phyloP scores from a whole-genome alignment of 1,140 invertebrate species.

The Palaemon carinicauda region DNA sequence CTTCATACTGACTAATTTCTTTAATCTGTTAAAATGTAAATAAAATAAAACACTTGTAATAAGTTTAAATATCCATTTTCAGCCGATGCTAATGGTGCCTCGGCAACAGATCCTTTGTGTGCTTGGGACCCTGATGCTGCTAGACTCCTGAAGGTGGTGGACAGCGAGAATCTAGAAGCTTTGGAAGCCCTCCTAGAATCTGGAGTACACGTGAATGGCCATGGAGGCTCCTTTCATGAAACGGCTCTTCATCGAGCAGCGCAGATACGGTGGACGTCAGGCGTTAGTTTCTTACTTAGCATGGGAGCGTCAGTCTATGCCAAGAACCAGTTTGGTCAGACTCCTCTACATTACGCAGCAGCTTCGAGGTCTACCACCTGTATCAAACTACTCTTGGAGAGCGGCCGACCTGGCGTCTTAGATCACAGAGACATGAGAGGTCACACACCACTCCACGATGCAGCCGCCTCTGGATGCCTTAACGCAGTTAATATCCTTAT shows the following conservation, averaged over 20 bases:
- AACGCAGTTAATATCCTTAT: slow-evolving; percentile 71
- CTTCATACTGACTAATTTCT: too few relatives aligned
- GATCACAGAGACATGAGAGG: slow-evolving; percentile 68
- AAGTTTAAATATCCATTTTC: too few relatives aligned
- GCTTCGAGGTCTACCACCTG: slow-evolving; percentile 67
- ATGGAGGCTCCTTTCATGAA: slow-evolving; percentile 60
- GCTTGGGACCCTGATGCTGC: slow-evolving; percentile 39
- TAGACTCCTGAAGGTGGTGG: slow-evolving; percentile 40
- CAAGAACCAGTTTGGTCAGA: slow-evolving; percentile 69
- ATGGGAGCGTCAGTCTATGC: slow-evolving; percentile 68
- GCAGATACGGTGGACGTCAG: slow-evolving; percentile 68
- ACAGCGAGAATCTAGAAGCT: slow-evolving; percentile 42
- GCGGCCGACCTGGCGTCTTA: slow-evolving; percentile 59
- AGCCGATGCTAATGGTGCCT: too few relatives aligned
- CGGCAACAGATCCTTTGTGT: neutral
- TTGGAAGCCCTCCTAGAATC: slow-evolving; percentile 53
- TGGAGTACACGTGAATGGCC: slow-evolving; percentile 60
- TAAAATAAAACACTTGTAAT: too few relatives aligned
- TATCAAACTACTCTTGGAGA: slow-evolving; percentile 66
- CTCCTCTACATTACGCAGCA: slow-evolving; percentile 72
- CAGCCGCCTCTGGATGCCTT: slow-evolving; percentile 69
- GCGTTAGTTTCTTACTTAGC: slow-evolving; percentile 68
- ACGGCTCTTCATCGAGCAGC: slow-evolving; percentile 73
- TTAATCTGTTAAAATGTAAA: too few relatives aligned
- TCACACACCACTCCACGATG: slow-evolving; percentile 72